Base-by-base conservation (phyloP, 2,888 invertebrate genomes). In the Hemaris fuciformis region DNA sequence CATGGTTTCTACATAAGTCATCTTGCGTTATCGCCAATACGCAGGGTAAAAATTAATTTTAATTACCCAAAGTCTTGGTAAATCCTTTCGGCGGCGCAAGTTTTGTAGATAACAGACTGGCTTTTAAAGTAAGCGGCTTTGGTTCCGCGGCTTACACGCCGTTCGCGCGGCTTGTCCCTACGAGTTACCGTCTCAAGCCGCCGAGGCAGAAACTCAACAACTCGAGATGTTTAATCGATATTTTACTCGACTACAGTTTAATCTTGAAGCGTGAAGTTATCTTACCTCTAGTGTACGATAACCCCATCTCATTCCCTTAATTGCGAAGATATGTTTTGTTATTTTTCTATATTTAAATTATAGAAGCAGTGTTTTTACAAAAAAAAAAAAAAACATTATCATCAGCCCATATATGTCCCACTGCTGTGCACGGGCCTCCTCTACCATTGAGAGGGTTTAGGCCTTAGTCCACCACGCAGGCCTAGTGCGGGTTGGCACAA, bases 51-150 rank as follows among this genome's bases (percentile, higher is more conserved):
- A 77, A 76, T 75, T 76, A 63, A 46, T 41, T 74, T 74, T 70
- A 76, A 74, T 73, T 76, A 77, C 71, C 66, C 68, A 64, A 66
- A 60, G 41, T 53, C 18, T 53, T 27, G 10, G 31, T 31, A 53
- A 59, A 43, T 42, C 42, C 59, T 53, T 38, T 66, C 64, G 25
- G 23, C 57, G 59, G 23, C 27, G 56, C 48, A 61, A 64, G 65
- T 69, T 69, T 53, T 57, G 58, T 38, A 70, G 77, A 76, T 75
- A 77, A 72, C 73, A 77, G 76, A 72, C 62, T 69, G 84, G n/a
- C 87, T 87, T 87, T 86, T 86, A 87, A 83, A 87, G 76, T 88
- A 88, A 87, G 87, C 87, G 72, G 87, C 88, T 87, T 87, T 80
- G 70, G 70, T 66, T 68, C 43, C 41, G 58, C 57, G 48, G 62